Evolutionary conservation across 2,113 vertebrate genomes (phyloP).

Genomic region (Orientallactaga bullata): DNA sequence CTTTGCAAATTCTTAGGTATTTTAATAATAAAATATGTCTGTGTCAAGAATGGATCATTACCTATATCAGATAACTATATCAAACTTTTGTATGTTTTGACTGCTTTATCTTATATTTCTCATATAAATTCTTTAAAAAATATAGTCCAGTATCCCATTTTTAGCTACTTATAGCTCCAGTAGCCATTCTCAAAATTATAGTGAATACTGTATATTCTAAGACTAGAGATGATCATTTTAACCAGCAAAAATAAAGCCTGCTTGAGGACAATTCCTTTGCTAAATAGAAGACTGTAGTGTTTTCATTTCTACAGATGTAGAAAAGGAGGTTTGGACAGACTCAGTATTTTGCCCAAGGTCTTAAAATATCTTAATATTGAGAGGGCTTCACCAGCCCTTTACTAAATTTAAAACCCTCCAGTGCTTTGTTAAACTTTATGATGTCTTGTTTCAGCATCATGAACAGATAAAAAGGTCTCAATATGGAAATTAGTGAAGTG

Average conservation of each 20-base stretch:
- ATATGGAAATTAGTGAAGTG: constrained; percentile 13
- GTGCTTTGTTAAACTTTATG: constrained; percentile 14
- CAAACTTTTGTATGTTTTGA: constrained; percentile 58
- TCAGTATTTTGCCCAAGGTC: not conserved
- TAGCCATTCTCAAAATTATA: rapidly evolving
- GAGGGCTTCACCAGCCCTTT: not conserved
- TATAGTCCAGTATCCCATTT: not conserved
- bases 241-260: not conserved
- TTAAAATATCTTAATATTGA: constrained; percentile 43
- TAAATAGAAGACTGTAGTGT: not conserved
- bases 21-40: constrained; percentile 38
- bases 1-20: constrained; percentile 65
- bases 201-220: not conserved
- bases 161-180: rapidly evolving
- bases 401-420: not conserved
- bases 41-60: constrained; percentile 42
- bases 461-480: not conserved
- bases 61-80: constrained; percentile 42
- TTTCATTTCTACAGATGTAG: not conserved
- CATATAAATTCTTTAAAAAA: not conserved
- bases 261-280: not conserved
- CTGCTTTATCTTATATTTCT: constrained; percentile 31
- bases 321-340: not conserved
- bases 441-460: constrained; percentile 22
- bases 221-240: not conserved